Evolutionary conservation across 1,140 invertebrate species (phyloP).

Genomic region (Sitophilus oryzae): DNA sequence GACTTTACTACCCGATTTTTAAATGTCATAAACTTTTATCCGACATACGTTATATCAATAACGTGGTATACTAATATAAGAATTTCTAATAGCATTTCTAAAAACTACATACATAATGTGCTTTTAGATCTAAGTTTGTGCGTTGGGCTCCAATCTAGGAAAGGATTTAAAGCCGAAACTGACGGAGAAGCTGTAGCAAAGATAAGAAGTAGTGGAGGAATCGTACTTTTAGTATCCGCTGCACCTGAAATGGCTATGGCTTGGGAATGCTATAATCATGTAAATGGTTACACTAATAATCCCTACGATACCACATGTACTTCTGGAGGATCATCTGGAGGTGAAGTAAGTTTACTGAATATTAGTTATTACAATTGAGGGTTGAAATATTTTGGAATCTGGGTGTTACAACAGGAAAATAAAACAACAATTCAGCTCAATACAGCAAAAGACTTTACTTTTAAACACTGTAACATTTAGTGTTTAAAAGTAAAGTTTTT

Average conservation of each 20-base stretch:
- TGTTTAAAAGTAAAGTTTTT: too few relatives aligned
- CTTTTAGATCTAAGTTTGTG: conserved; percentile 56
- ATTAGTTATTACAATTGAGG: too few relatives aligned
- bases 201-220: conserved; percentile 65
- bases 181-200: conserved; percentile 58
- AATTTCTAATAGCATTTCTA: background rate
- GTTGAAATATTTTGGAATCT: too few relatives aligned
- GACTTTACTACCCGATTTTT: too few relatives aligned
- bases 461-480: too few relatives aligned
- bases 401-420: too few relatives aligned
- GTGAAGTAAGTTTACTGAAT: conserved; percentile 61
- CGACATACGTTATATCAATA: too few relatives aligned
- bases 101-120: background rate
- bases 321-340: conserved; percentile 71
- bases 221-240: conserved; percentile 72
- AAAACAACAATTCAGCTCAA: too few relatives aligned
- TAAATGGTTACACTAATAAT: conserved; percentile 71
- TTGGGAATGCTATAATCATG: conserved; percentile 61
- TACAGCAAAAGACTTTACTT: too few relatives aligned
- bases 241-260: conserved; percentile 72
- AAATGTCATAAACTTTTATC: too few relatives aligned
- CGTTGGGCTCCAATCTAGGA: conserved; percentile 55
- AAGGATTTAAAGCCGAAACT: conserved; percentile 49
- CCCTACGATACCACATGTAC: conserved; percentile 64
- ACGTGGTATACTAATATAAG: conserved; percentile 6